phyloP scores from a whole-genome alignment of 2,797 vertebrate genomes.

The Benthosema pterotum region DNA sequence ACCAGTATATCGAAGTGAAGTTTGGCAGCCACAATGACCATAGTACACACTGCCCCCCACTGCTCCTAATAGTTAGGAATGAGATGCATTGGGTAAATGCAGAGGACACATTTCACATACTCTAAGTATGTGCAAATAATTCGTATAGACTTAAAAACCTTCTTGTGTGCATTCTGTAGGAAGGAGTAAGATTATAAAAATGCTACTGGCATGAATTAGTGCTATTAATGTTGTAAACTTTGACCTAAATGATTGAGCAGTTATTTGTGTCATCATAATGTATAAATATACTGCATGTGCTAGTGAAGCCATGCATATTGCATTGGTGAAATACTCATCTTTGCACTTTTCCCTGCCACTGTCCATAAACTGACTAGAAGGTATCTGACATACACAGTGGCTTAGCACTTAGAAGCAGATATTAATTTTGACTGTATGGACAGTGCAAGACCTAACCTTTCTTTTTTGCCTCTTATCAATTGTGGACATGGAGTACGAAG shows the following conservation, averaged over 20 bases:
- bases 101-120: no score
- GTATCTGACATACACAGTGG: no score
- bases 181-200: neutral
- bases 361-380: no score
- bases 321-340: conserved; percentile 7
- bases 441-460: conserved; percentile 10
- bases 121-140: no score
- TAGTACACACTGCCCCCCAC: no score
- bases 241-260: neutral
- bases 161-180: no score
- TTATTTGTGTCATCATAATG: conserved; percentile 1
- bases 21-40: no score
- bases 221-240: conserved; percentile 1
- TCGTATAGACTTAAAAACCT: no score
- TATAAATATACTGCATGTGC: neutral
- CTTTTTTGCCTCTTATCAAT: conserved; percentile 38
- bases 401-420: neutral
- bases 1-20: no score
- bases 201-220: conserved; percentile 7
- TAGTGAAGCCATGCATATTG: conserved; percentile 39
- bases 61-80: no score
- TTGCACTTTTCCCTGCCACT: conserved; percentile 5
- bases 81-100: no score
- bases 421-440: neutral
- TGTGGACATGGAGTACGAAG: conserved; percentile 35